Base-by-base conservation (phyloP, 2,797 vertebrate species). In the Aulostomus chinensis region DNA sequence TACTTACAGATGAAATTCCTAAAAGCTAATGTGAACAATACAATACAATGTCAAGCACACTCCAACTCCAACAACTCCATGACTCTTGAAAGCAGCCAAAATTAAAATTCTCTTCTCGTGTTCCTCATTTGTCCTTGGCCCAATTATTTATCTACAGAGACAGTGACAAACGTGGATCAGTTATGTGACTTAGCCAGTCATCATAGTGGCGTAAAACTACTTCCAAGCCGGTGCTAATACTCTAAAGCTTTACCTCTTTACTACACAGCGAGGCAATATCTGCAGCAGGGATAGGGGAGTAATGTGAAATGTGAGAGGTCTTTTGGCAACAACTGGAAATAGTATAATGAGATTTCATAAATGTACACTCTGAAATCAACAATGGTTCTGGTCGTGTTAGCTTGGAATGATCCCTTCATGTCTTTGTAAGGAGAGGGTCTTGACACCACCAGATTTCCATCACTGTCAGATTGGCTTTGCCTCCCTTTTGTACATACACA, bases 61-160 rank as follows among this genome's bases (percentile, higher is more conserved):
- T 51, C 17, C 34, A 43, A 68, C 36, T 34, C 54, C 11, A 31
- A 59, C 50, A 53, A 31, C 38, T 72, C 52, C 61, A 53, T 39
- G 18, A 49, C 12, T 80, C 70, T 73, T 64, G 66, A 39, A 28
- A 21, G 61, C 14, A 55, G 62, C 57, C 35, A 40, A 51, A 72
- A 49, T 40, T 48, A 78, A 24, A 5, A 53, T 46, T 78, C 29
- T 61, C 29, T 81, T 46, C 68, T 76, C 22, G 39, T 65, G 67
- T 30, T 79, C 68, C 66, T 85, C 78, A 83, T 67, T 22, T 63
- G 58, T 74, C 72, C 59, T 56, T 32, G 63, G 71, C 52, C 78
- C 76, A 81, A 68, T 86, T 88, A 64, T 61, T 85, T 61, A 92
- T 91, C 89, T 91, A 90, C 61, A 80, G 74, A 89, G 68, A 91